Base-by-base conservation (phyloP, 2,888 invertebrate genomes). In the Pachliopta kotzebuea region DNA sequence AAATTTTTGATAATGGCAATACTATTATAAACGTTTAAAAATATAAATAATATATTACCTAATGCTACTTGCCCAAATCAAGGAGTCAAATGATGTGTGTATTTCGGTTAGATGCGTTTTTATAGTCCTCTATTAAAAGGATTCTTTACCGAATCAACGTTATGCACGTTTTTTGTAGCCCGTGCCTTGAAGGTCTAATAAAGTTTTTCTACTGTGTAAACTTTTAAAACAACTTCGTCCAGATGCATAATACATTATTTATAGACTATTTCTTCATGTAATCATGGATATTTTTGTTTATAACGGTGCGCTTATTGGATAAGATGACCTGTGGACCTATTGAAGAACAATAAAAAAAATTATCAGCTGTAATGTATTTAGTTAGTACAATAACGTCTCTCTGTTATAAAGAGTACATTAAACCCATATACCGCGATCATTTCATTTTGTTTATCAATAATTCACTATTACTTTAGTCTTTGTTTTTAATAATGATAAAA, bases 211-310 rank as follows among this genome's bases (percentile, higher is more conserved):
- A 20, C 42, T 2, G 24, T n/a, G 23, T 24, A 21, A 52, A 52
- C 50, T 20, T 52, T 20, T 21, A 55, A 61, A 55, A 61, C 21
- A 61, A 29, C 26, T 49, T 29, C 21, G 26, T 54, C n/a, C 29
- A 54, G 45, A 61, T 55, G 61, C 26, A 61, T 61, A 60, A 60
- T 53, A 60, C 53, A 54, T 21, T 21, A 23, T 58, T 26, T n/a
- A 45, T 31, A 24, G 29, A 29, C 23, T 18, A 56, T 61, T 23
- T 23, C 8, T 20, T 52, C 50, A 52, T 52, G 50, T 14, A 52
- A 0, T 6, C 17, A 45, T 37, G 24, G 11, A 45, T 55, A 49
- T 29, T 55, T 55, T 61, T 61, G 29, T 61, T 60, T 54, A 24
- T n/a, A 20, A 26, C 9, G 45, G 42, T 61, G 45, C 55, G 26